phyloP scores from a whole-genome alignment of 2,797 vertebrate genomes.

The Micromesistius poutassou region DNA sequence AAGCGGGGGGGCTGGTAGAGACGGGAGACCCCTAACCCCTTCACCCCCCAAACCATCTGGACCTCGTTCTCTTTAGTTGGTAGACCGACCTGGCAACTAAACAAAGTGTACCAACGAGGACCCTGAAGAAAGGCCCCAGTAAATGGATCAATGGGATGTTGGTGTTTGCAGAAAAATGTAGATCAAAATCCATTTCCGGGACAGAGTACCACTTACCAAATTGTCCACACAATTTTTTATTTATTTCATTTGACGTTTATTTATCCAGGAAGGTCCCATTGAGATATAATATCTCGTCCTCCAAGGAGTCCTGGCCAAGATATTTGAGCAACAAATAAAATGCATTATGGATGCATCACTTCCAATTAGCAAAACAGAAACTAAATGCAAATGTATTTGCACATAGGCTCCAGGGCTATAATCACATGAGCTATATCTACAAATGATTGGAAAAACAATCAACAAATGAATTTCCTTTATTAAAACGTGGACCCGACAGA shows the following conservation, averaged over 20 bases:
- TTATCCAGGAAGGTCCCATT: too few species aligned
- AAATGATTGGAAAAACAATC: neutral
- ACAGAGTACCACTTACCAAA: neutral
- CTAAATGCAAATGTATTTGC: neutral
- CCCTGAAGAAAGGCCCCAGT: neutral
- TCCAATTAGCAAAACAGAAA: too few species aligned
- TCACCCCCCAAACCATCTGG: conserved; percentile 65
- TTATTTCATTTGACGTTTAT: too few species aligned
- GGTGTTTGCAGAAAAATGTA: too few species aligned
- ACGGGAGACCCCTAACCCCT: conserved; percentile 6
- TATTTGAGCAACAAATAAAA: too few species aligned
- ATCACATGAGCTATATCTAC: neutral
- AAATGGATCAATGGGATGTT: neutral
- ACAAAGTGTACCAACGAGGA: neutral
- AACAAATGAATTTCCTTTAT: neutral
- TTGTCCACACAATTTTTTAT: too few species aligned
- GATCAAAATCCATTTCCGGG: neutral
- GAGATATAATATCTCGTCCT: too few species aligned
- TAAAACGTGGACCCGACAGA: neutral
- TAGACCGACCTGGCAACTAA: neutral
- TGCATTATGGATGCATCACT: too few species aligned
- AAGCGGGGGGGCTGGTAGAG: conserved; percentile 64
- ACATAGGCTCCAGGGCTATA: neutral
- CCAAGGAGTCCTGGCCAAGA: too few species aligned
- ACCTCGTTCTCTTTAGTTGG: conserved; percentile 56